These are phyloP conservation scores for Acrossocheilus wenchowensis DNA, from an alignment of 2,797 vertebrate species.

Conservation along the genomic window DNA sequence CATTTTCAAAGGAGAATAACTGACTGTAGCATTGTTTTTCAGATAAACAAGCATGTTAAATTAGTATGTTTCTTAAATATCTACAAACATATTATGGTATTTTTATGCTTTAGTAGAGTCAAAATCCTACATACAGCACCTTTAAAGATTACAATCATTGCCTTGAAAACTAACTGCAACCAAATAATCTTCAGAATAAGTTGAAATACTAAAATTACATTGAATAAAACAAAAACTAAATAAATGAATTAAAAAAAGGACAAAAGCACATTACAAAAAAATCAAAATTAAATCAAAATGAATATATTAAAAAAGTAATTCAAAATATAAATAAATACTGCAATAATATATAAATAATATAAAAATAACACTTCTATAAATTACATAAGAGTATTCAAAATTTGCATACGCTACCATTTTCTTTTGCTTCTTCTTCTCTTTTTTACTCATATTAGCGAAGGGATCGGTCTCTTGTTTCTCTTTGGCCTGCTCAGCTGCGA, in stretches of 20 bases:
- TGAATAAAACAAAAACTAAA: too few species aligned
- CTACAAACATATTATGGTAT: too few species aligned
- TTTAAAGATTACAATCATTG: too few species aligned
- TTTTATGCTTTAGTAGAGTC: too few species aligned
- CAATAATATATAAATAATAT: neutral
- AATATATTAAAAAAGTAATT: neutral
- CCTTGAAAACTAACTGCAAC: neutral
- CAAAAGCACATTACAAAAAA: too few species aligned
- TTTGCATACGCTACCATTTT: conserved; percentile 77
- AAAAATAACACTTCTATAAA: neutral
- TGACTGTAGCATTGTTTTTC: too few species aligned
- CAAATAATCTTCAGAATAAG: neutral
- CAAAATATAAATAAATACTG: neutral
- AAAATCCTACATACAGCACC: too few species aligned
- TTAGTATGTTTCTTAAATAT: too few species aligned
- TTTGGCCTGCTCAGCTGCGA: conserved; percentile 73
- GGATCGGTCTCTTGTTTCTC: conserved; percentile 76
- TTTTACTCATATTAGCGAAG: conserved; percentile 87
- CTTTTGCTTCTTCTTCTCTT: conserved; percentile 92
- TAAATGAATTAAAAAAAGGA: too few species aligned
- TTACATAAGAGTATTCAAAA: neutral
- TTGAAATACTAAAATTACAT: neutral
- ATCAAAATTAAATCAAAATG: too few species aligned
- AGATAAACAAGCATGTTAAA: too few species aligned
- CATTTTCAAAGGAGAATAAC: too few species aligned